Base-by-base conservation (phyloP, 2,797 vertebrate genomes). In the Valencia hispanica region DNA sequence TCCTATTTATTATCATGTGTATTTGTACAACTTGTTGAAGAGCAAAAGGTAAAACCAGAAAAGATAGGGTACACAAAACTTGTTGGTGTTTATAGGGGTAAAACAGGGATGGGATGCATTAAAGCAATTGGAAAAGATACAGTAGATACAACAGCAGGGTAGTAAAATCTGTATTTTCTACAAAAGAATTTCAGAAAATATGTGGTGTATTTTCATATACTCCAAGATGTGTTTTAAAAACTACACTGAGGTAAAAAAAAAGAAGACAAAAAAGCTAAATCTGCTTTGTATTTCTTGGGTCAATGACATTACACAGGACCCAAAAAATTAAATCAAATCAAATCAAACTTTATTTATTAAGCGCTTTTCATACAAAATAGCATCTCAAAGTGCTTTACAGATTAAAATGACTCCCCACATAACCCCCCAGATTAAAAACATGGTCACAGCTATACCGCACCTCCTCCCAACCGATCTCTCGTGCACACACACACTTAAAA, bases 191-290 rank as follows among this genome's bases (percentile, higher is more conserved):
- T 72, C 34, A 76, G 43, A 43, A 2, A 1, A 32, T 70, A 74
- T 83, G 72, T 78, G 27, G 48, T 9, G 43, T 30, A 48, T 79
- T 74, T 43, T 30, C 63, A 47, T 39, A 6, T 57, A 50, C 53
- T 72, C 14, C n/a, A 43, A 22, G 20, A 73, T 69, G 8, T 59
- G 3, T 59, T 59, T 30, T 17, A 15, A 70, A 69, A 70, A 30
- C 72, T 32, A 59, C 75, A 72, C 39, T 81, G 53, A 41, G 75
- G 0, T 55, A n/a, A 53, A 53, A 53, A 53, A n/a, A 4, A 53
- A 53, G 51, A n/a, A 32, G n/a, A n/a, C n/a, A 57, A 5, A 30
- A 14, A 12, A 14, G n/a, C 10, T 12, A 57, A 12, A 34, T 20
- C 30, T 34, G 8, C 17, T 61, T 20, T 34, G 17, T 18, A 4